Evolutionary conservation across 2,113 vertebrate genomes (phyloP).

Genomic region (Nothobranchius furzeri): DNA sequence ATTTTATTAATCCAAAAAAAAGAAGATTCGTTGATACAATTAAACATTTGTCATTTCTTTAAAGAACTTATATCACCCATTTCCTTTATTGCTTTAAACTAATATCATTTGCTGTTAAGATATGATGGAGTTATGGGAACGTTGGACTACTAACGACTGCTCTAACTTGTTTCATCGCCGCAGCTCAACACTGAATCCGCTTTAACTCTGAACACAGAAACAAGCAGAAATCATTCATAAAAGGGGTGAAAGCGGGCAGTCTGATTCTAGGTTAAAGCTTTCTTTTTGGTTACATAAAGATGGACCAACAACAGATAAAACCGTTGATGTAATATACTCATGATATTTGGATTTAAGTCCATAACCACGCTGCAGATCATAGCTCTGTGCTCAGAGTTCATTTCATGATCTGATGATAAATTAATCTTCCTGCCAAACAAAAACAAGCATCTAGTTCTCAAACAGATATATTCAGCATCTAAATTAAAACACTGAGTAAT

Average conservation of each 20-base stretch:
- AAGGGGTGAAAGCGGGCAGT: slow-evolving; percentile 8
- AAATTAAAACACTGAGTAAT: too few species aligned
- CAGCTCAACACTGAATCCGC: slow-evolving; percentile 34
- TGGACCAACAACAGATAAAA: slow-evolving; percentile 25
- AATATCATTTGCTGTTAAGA: too few species aligned
- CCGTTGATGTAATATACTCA: slow-evolving; percentile 22
- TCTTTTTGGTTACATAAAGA: slow-evolving; percentile 3
- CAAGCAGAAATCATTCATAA: slow-evolving; percentile 11
- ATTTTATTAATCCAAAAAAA: too few species aligned
- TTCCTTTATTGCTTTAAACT: too few species aligned
- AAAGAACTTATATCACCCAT: too few species aligned
- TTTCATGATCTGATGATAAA: slow-evolving; percentile 44
- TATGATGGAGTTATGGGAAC: too few species aligned
- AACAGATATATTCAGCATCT: background rate
- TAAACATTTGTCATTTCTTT: too few species aligned
- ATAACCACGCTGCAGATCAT: slow-evolving; percentile 17
- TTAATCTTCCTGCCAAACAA: slow-evolving; percentile 24
- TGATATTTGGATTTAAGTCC: slow-evolving; percentile 16
- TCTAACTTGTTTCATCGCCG: slow-evolving; percentile 2
- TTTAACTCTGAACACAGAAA: slow-evolving; percentile 10
- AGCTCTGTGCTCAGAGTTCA: slow-evolving; percentile 38
- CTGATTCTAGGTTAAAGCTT: slow-evolving; percentile 20
- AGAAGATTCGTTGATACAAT: too few species aligned
- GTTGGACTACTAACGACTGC: too few species aligned
- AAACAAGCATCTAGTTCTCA: slow-evolving; percentile 1